Percentiles rank a stretch among this genome's conserved stretches.
These are phyloP conservation scores for Rhyacophila evoluta DNA, from an alignment of 2,888 invertebrate species.

Conservation along the genomic window DNA sequence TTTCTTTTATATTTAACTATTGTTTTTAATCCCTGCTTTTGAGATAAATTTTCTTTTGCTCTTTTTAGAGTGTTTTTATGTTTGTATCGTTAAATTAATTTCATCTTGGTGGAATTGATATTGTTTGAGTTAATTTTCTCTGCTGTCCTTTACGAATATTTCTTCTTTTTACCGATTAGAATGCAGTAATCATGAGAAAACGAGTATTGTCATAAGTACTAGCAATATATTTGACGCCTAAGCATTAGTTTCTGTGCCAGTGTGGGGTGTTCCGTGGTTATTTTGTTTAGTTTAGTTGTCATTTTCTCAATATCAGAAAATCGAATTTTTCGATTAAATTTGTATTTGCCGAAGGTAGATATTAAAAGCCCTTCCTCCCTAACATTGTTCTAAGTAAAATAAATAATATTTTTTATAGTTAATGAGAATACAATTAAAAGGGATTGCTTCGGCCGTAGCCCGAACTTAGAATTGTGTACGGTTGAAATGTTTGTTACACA, in stretches of 20 bases:
- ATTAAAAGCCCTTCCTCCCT: constrained; percentile 15
- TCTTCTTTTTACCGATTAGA: not conserved
- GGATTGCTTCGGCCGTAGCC: not conserved
- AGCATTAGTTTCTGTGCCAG: not conserved
- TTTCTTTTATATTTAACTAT: constrained; percentile 7
- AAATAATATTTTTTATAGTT: constrained; percentile 30
- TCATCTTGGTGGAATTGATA: constrained; percentile 25
- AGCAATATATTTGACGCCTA: not conserved
- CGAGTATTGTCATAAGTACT: not conserved
- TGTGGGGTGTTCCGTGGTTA: not conserved
- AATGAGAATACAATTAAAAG: not conserved
- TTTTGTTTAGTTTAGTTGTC: not conserved
- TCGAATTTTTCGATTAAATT: not conserved
- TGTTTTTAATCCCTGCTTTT: constrained; percentile 26
- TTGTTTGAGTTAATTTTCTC: constrained; percentile 9
- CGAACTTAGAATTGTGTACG: not conserved
- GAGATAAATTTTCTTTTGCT: constrained; percentile 30
- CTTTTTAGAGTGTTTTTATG: constrained; percentile 34
- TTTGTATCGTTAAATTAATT: constrained; percentile 34
- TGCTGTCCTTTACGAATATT: not conserved
- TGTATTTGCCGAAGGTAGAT: not conserved
- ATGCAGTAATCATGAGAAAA: not conserved
- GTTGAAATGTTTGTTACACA: constrained; percentile 37
- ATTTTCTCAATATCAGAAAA: not conserved
- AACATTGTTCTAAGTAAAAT: constrained; percentile 28